These are phyloP conservation scores for Hydrozoanthus gracilis DNA, from an alignment of 92 coral and sea anemone species.

Conservation along the genomic window DNA sequence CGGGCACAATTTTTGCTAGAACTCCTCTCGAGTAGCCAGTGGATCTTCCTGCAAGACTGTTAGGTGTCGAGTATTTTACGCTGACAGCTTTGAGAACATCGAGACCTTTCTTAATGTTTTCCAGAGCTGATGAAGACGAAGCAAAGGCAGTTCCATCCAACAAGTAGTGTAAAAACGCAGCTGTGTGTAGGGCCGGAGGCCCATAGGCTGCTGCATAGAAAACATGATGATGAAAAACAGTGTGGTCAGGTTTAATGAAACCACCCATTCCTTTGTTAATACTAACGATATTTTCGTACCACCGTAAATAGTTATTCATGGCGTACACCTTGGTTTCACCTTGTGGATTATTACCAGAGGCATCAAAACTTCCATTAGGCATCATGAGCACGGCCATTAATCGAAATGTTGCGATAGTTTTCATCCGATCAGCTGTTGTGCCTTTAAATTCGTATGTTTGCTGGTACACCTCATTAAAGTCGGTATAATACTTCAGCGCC, in stretches of 20 bases:
- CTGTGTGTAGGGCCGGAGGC: too few species aligned
- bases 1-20: too few species aligned
- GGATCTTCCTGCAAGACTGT: too few species aligned
- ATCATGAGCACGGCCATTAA: slow-evolving; percentile 69
- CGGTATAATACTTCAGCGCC: slow-evolving; percentile 69
- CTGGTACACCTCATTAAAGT: slow-evolving; percentile 10
- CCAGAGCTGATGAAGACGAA: slow-evolving; percentile 24
- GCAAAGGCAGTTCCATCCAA: slow-evolving; percentile 65
- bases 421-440: slow-evolving; percentile 83
- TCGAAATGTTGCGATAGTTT: slow-evolving; percentile 64
- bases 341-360: background rate
- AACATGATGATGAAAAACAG: slow-evolving; percentile 65
- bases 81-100: too few species aligned
- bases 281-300: slow-evolving; percentile 68
- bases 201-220: too few species aligned
- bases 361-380: slow-evolving; percentile 43
- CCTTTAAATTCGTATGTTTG: slow-evolving; percentile 38
- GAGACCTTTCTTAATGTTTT: slow-evolving; percentile 33
- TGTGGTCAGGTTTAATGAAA: slow-evolving; percentile 83
- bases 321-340: slow-evolving; percentile 61
- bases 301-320: slow-evolving; percentile 54
- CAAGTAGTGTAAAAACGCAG: slow-evolving; percentile 61
- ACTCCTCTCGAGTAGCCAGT: too few species aligned
- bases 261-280: slow-evolving; percentile 82
- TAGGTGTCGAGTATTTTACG: too few species aligned